Conservation (phyloP, 2,888 invertebrate genomes). For the Biston stratarius region DNA sequence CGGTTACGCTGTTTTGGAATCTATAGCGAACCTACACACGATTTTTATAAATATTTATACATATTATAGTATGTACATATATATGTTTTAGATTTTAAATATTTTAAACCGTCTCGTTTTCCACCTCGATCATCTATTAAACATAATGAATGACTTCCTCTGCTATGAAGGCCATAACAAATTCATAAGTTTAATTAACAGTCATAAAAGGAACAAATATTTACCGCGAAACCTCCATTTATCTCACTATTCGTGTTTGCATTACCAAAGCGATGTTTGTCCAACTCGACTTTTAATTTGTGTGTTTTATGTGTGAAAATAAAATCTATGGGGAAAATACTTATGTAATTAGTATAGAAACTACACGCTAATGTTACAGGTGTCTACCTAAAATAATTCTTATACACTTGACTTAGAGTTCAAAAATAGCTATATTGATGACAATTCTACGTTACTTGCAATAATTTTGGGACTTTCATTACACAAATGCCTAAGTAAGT, state of each 20-base stretch:
- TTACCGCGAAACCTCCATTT: slow-evolving; percentile 47
- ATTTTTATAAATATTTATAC: too few relatives aligned
- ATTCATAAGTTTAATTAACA: slow-evolving; percentile 49
- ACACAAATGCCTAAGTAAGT: slow-evolving; percentile 6
- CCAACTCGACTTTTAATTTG: slow-evolving; percentile 30
- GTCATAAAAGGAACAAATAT: slow-evolving; percentile 53
- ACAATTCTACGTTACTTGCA: slow-evolving; percentile 1
- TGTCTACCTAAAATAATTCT: neutral
- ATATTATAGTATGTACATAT: too few relatives aligned
- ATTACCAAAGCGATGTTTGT: slow-evolving; percentile 42
- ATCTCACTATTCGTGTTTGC: slow-evolving; percentile 41
- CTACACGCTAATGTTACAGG: neutral
- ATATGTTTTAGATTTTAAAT: neutral
- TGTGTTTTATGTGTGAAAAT: slow-evolving; percentile 37
- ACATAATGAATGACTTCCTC: slow-evolving; percentile 29
- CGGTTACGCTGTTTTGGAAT: too few relatives aligned
- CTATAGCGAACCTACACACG: too few relatives aligned
- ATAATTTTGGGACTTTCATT: neutral
- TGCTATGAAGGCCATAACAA: slow-evolving; percentile 23
- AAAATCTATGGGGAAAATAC: slow-evolving; percentile 18
- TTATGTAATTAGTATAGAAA: slow-evolving; percentile 16
- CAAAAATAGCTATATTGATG: neutral
- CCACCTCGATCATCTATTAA: slow-evolving; percentile 18
- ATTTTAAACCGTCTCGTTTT: neutral
- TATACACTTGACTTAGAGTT: neutral